These are phyloP conservation scores for Colletes gigas DNA, from an alignment of 1,140 invertebrate species.

Conservation along the genomic window DNA sequence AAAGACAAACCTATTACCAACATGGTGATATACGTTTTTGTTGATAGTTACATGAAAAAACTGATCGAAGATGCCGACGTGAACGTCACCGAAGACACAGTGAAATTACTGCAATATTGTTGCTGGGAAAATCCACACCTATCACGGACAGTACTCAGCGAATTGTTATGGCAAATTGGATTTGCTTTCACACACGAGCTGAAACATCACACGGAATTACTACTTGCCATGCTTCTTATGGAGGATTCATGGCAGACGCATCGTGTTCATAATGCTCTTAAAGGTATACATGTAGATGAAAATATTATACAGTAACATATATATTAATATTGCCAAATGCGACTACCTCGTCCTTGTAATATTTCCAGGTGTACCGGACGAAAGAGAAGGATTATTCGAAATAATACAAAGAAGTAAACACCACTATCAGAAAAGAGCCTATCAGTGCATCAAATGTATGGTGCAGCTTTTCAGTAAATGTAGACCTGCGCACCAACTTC, in stretches of 20 bases:
- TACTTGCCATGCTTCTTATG: slow-evolving; percentile 92
- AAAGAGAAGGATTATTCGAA: slow-evolving; percentile 95
- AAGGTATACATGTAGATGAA: slow-evolving; percentile 83
- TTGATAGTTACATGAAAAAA: slow-evolving; percentile 93
- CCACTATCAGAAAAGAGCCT: slow-evolving; percentile 97
- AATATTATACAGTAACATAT: neutral
- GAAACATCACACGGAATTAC: slow-evolving; percentile 93
- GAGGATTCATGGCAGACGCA: slow-evolving; percentile 98
- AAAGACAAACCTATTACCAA: neutral
- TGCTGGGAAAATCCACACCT: slow-evolving; percentile 98
- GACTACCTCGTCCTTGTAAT: neutral
- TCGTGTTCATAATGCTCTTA: slow-evolving; percentile 94
- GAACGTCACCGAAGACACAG: slow-evolving; percentile 93
- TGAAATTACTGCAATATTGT: slow-evolving; percentile 94
- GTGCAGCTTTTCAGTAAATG: slow-evolving; percentile 94
- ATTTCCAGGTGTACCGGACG: slow-evolving; percentile 89
- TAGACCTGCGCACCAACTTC: slow-evolving; percentile 86
- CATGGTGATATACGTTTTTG: neutral
- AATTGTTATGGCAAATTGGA: slow-evolving; percentile 96
- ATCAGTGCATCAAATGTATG: slow-evolving; percentile 98
- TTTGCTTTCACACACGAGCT: slow-evolving; percentile 97
- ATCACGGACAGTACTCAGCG: slow-evolving; percentile 92
- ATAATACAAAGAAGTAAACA: slow-evolving; percentile 95
- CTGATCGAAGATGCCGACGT: slow-evolving; percentile 96
- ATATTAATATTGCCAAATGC: no score